Evolutionary conservation across 1,140 invertebrate species (phyloP).

Genomic region (Panagrolaimus sp.): DNA sequence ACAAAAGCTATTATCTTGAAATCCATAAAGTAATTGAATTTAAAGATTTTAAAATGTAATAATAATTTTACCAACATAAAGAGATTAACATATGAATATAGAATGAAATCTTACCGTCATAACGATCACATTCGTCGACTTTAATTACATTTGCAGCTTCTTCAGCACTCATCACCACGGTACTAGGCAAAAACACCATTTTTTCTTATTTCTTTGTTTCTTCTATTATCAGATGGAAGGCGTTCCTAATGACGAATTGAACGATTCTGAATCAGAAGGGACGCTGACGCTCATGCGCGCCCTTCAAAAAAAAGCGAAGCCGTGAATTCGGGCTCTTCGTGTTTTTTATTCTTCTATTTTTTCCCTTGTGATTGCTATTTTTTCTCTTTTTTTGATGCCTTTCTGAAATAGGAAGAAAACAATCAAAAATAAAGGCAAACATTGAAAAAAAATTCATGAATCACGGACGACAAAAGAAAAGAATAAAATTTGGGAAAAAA

Average conservation of each 20-base stretch:
- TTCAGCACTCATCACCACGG: slow-evolving; percentile 24
- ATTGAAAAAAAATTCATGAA: no score
- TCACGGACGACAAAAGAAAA: no score
- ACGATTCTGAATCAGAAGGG: neutral
- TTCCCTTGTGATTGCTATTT: slow-evolving; percentile 5
- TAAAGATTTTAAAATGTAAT: no score
- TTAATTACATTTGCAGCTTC: slow-evolving; percentile 37
- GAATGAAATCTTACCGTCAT: slow-evolving; percentile 27
- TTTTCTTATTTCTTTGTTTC: neutral
- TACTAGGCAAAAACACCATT: slow-evolving; percentile 8
- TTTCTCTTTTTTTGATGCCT: neutral
- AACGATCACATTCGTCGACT: slow-evolving; percentile 48
- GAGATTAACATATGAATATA: no score
- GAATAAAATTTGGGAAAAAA: no score
- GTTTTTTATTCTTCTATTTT: neutral
- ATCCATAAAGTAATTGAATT: no score
- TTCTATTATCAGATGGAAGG: neutral
- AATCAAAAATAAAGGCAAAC: no score
- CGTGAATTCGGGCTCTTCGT: neutral
- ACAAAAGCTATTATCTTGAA: no score
- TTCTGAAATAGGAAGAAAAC: no score
- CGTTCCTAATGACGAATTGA: neutral
- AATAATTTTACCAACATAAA: no score
- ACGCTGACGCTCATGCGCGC: neutral
- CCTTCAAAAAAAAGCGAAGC: neutral